These are phyloP conservation scores for Heteromurus nitidus DNA, from an alignment of 2,888 invertebrate species.

Conservation along the genomic window DNA sequence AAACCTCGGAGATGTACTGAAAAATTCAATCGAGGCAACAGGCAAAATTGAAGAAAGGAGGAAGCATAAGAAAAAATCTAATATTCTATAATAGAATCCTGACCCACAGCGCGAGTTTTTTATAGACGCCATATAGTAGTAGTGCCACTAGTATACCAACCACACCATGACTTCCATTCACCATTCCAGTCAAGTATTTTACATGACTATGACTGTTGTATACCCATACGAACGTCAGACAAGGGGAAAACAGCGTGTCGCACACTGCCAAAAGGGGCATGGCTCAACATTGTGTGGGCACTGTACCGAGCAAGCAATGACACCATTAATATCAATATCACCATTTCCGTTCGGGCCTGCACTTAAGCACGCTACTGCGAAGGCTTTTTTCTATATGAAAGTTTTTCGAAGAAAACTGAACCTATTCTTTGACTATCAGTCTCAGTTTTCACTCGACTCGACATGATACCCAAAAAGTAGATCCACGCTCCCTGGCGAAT, in stretches of 20 bases:
- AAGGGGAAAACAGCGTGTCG: background rate
- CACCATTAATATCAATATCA: slow-evolving; percentile 42
- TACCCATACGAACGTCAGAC: too few relatives aligned
- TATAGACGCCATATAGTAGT: too few relatives aligned
- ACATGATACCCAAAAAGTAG: too few relatives aligned
- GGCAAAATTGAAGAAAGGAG: slow-evolving; percentile 13
- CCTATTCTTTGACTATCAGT: too few relatives aligned
- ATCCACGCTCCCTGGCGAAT: too few relatives aligned
- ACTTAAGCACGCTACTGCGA: background rate
- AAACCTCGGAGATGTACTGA: background rate
- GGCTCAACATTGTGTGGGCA: background rate
- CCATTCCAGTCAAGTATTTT: too few relatives aligned
- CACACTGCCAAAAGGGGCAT: background rate
- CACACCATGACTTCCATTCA: too few relatives aligned
- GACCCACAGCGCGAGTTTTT: slow-evolving; percentile 24
- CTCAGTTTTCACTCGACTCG: too few relatives aligned
- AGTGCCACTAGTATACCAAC: too few relatives aligned
- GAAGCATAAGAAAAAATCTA: slow-evolving; percentile 27
- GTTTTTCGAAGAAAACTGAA: too few relatives aligned
- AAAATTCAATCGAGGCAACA: slow-evolving; percentile 42
- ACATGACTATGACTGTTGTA: too few relatives aligned
- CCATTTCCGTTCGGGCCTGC: background rate
- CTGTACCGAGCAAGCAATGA: slow-evolving; percentile 16
- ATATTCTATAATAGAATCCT: slow-evolving; percentile 54
- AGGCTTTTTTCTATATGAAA: too few relatives aligned